Base-by-base conservation (phyloP, 2,888 invertebrate species). In the Orthonychiurus folsomi region DNA sequence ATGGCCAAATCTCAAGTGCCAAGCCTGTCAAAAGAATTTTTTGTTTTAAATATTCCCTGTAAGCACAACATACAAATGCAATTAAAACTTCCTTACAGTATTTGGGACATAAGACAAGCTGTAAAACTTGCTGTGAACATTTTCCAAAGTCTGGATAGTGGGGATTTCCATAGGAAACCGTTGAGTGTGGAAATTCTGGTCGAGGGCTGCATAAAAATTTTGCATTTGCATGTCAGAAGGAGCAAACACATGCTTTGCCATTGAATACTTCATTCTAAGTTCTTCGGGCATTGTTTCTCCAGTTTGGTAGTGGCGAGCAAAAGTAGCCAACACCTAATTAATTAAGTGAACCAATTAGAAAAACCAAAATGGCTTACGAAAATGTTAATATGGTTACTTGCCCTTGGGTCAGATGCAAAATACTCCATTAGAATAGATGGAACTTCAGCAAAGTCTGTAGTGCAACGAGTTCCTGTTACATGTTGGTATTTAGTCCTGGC, bases 361-460 rank as follows among this genome's bases (percentile, higher is more conserved):
- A 18, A 63, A 58, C 5, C 21, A n/a, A 54, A 63, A 1, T 55
- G 25, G 28, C 53, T 61, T n/a, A 24, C 56, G 18, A 37, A 50
- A 48, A 15, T 27, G 27, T 52, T 12, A 48, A 48, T 48, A 15
- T 48, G 12, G 12, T 48, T 58, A 59, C 24, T 60, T 73, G 86
- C 88, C 71, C 91, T 81, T 0, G 88, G 87, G 79, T 94, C 93
- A 61, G 85, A 84, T 12, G 93, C 90, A 81, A 97, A 99, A 78
- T 92, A 93, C 80, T 99, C 99, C 94, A 97, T 95, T 21, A 99
- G 81, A 64, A 96, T 88, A n/a, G 95, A 95, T 5, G 99, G 99
- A 52, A 99, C 91, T 82, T 99, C 99, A 1, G 99, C 97, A 76
- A 99, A 90, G 80, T 99, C 99, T 2, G 97, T 96, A 69, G 92